Base-by-base conservation (phyloP, 2,888 invertebrate genomes). In the Unio delphinus region DNA sequence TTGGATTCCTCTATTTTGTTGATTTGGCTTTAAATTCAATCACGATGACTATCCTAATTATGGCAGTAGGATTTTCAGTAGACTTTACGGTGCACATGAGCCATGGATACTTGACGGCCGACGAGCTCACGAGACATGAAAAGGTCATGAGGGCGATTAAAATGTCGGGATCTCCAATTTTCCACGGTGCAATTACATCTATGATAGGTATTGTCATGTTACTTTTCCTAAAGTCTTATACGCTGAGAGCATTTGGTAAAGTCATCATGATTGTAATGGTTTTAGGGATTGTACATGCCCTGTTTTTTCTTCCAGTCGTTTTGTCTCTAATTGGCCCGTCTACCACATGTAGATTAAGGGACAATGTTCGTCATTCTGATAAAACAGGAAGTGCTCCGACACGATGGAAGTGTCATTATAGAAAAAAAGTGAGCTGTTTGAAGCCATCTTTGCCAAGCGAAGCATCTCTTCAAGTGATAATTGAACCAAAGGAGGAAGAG, bases 41-140 rank as follows among this genome's bases (percentile, higher is more conserved):
- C 18, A 86, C 86, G 7, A 85, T 84, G 80, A 83, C 86, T 26
- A 83, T 84, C 64, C 64, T 86, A 3, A 81, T 86, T n/a, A 83
- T 87, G 76, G 78, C 81, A 58, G 82, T 86, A 4, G 87, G 86
- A 1, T 87, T 86, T 72, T 83, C 84, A 20, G 81, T 86, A 8
- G 85, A 84, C 67, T 82, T 82, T 72, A 74, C 80, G n/a, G 83
- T 81, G 6, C 84, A 85, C 65, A 78, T 84, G 18, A 81, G 82
- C n/a, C 78, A 84, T 58, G 81, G 83, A 1, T 85, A 73, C 57
- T 74, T 84, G 67, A 71, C 75, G 17, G 67, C 78, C 1, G 63
- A 59, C 6, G 72, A 68, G 8, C 64, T 60, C 8, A 64, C 68
- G 28, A 73, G 78, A n/a, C 62, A 75, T 26, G 71, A 67, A 23